Conservation (phyloP, 1,140 invertebrate genomes). For the Drosophila varians region DNA sequence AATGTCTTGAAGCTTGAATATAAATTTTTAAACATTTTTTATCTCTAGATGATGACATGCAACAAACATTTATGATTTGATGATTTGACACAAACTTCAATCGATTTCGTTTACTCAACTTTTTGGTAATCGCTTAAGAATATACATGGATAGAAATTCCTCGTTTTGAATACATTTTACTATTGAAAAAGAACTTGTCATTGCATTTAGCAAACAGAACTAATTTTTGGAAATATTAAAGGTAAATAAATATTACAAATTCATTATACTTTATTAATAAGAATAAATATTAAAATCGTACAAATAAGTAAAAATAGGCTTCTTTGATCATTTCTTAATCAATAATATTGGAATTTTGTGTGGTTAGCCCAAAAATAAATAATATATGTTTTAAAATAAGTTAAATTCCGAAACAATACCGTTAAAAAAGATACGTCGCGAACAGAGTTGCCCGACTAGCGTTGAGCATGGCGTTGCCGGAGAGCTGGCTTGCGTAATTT, state of each 20-base stretch:
- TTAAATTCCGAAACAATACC: not conserved
- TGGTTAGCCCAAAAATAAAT: not conserved
- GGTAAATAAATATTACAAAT: too few species aligned
- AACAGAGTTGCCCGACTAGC: not conserved
- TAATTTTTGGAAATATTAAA: too few species aligned
- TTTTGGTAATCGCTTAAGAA: too few species aligned
- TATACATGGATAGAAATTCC: too few species aligned
- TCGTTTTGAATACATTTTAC: too few species aligned
- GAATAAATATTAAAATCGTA: too few species aligned
- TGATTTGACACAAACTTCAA: constrained; percentile 15
- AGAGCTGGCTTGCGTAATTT: not conserved
- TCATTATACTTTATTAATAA: too few species aligned
- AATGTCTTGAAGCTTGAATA: not conserved
- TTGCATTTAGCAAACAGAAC: too few species aligned
- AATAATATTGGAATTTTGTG: too few species aligned
- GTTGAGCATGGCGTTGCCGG: not conserved
- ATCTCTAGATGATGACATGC: not conserved
- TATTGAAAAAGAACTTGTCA: too few species aligned
- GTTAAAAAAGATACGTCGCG: not conserved
- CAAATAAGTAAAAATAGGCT: too few species aligned
- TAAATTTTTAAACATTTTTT: not conserved
- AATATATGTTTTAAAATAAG: not conserved
- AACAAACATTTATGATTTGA: not conserved
- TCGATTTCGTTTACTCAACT: constrained; percentile 18
- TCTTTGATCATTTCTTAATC: too few species aligned